These are phyloP conservation scores for Cichladusa arquata DNA, from an alignment of 2,113 vertebrate species.

Conservation along the genomic window DNA sequence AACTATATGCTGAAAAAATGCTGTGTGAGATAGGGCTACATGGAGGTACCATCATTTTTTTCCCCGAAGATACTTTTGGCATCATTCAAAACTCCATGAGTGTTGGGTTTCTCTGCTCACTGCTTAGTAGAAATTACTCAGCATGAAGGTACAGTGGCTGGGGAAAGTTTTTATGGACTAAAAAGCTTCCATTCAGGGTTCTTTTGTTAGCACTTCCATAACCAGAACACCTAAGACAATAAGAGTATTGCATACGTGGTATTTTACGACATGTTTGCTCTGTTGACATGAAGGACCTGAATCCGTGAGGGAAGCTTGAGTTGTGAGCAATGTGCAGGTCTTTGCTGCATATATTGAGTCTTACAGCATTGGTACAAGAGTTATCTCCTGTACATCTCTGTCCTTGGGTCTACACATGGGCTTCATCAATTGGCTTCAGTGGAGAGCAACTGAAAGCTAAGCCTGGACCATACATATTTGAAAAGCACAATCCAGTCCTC, in stretches of 20 bases:
- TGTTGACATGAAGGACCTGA: not conserved
- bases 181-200: slow-evolving; percentile 3
- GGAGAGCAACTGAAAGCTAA: not conserved
- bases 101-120: not conserved
- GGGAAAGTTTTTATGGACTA: not conserved
- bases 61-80: not conserved
- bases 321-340: not conserved
- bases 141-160: not conserved
- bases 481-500: not conserved
- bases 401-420: not conserved
- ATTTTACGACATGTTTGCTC: not conserved
- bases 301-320: not conserved
- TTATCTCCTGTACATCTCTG: not conserved
- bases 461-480: not conserved
- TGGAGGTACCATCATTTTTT: not conserved
- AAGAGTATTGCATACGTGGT: not conserved
- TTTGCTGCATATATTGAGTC: not conserved
- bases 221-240: not conserved
- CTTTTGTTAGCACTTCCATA: not conserved
- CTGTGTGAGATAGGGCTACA: not conserved
- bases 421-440: not conserved
- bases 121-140: not conserved
- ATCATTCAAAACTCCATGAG: not conserved
- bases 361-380: not conserved
- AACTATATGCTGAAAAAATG: not conserved